Base-by-base conservation (phyloP, 1,140 invertebrate species). In the Lineus longissimus region DNA sequence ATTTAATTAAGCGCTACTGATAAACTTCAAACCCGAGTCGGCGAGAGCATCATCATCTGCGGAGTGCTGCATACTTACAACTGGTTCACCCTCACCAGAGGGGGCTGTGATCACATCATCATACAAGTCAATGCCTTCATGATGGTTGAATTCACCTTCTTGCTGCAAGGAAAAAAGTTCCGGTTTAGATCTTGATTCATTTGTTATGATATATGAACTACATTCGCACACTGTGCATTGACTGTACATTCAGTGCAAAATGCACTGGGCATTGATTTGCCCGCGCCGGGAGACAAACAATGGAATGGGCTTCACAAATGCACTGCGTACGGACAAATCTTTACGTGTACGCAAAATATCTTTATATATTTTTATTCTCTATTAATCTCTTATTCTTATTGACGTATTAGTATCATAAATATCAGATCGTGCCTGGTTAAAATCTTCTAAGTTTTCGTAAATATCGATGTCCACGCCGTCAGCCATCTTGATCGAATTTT, bases 391-490 rank as follows among this genome's bases (percentile, higher is more conserved):
- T 15, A n/a, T 1, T 22, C 61, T n/a, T 22, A 25, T 36, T 54
- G 13, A 31, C 22, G 23, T 55, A 67, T 59, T 22, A 7, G 33
- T 43, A 61, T 62, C 33, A 31, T 33, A 41, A 22, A 41, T 22
- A 22, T 41, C n/a, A n/a, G n/a, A 33, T 57, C 63, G 67, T 86
- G 91, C 91, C 85, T 91, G 89, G 76, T 91, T 90, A 85, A 96
- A 96, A 80, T 93, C 90, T 84, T 95, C 93, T 79, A 95, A 89
- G 88, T 95, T 93, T 81, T 96, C 94, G 84, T 97, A 97, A 73
- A 97, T 87, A 90, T 97, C 94, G 83, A 97, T 94, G 86, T 95
- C 94, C 76, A 89, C 88, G 85, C 90, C 91, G 84, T 95, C 93
- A 85, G 91, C 92, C 92, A 95, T 94, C 87, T 90, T 91, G 58